Evolutionary conservation across 2,888 invertebrate species (phyloP), one percentile per base, ranked within the genome.

Genomic region (Limnephilus lunatus): DNA sequence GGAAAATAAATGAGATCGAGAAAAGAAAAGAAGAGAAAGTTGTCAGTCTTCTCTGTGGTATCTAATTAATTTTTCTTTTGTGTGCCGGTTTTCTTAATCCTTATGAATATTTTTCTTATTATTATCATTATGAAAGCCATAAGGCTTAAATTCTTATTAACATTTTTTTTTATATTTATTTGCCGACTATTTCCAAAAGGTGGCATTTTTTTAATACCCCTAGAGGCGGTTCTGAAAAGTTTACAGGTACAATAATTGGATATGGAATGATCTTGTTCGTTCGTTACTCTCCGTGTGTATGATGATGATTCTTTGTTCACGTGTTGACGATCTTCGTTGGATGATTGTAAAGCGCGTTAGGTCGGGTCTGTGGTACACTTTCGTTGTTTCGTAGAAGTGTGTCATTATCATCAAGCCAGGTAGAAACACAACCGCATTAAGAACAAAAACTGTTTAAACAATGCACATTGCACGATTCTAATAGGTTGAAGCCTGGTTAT

Each of bases 381-480:
- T 86, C 39, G 44, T 35, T 86, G 30, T 30, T 86, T 9, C 44
- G 48, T 48, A 48, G 86, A 86, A 86, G 86, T 86, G 86, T 86
- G 86, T 44, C 86, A 86, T 35, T 39, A 86, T 44, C 86, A 86
- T 86, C n/a, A 48, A 86, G 85, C 39, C 44, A 39, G 30, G 85
- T 86, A 39, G 85, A 86, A 31, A 86, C n/a, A 86, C 44, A 86
- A n/a, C 39, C 85, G 85, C 39, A 39, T 35, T 86, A 39, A 12
- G n/a, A 44, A 86, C 85, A 48, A 39, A 86, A 39, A 86, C 9
- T 86, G 86, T 44, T 86, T 30, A 86, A 30, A 86, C 86, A 86
- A 86, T 86, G 86, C 35, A 86, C 86, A 86, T 48, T 86, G 86
- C 35, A 44, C 39, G 35, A 48, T 86, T 30, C 30, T 48, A 86